Conservation (phyloP, 2,888 invertebrate species). For the Aphodius granarius region DNA sequence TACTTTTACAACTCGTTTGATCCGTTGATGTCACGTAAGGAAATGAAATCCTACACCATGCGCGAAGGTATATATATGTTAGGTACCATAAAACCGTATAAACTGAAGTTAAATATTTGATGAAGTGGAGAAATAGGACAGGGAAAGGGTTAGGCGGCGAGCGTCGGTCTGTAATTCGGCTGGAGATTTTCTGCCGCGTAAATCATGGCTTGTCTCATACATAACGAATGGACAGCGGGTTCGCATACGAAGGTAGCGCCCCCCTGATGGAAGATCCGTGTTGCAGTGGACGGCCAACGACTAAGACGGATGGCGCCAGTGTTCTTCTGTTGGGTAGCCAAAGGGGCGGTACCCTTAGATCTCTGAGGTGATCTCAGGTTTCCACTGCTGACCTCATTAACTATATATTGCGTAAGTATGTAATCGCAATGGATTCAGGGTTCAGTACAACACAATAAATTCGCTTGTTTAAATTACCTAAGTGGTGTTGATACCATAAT, state of each 20-base stretch:
- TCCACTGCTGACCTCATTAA: too few relatives aligned
- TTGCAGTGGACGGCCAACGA: slow-evolving; percentile 38
- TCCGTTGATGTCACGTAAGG: too few relatives aligned
- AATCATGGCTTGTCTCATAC: slow-evolving; percentile 44
- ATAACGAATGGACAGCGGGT: slow-evolving; percentile 42
- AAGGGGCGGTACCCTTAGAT: neutral
- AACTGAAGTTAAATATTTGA: slow-evolving; percentile 10
- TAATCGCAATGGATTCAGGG: too few relatives aligned
- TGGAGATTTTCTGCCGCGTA: slow-evolving; percentile 28
- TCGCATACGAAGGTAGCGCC: slow-evolving; percentile 31
- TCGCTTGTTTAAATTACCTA: too few relatives aligned
- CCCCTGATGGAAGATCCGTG: slow-evolving; percentile 47
- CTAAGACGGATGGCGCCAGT: slow-evolving; percentile 42
- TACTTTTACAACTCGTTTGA: too few relatives aligned
- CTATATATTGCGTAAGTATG: too few relatives aligned
- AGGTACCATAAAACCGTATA: neutral
- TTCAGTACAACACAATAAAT: too few relatives aligned
- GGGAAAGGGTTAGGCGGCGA: slow-evolving; percentile 5
- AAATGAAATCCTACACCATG: too few relatives aligned
- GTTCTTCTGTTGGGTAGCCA: slow-evolving; percentile 1
- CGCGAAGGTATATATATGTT: too few relatives aligned
- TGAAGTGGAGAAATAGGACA: neutral
- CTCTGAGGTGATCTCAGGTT: too few relatives aligned
- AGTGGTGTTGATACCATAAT: too few relatives aligned
- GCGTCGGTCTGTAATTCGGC: neutral